Conservation (phyloP, 1,140 invertebrate species). For the Phortica variegata region DNA sequence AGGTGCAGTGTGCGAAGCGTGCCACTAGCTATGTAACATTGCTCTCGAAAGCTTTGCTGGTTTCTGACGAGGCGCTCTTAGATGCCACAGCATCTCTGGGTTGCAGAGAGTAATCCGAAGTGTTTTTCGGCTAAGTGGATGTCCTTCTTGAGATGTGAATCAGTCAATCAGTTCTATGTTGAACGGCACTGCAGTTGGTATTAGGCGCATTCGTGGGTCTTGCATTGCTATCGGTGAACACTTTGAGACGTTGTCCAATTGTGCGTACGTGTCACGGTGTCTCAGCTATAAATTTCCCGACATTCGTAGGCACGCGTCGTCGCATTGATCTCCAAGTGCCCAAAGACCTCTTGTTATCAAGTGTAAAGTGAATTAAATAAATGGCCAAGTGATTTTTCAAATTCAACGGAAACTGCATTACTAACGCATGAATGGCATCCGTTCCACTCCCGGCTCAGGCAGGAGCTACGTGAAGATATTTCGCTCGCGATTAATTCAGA, state of each 20-base stretch:
- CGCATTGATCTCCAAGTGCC: no score
- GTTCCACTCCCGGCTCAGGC: neutral
- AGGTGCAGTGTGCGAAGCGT: conserved; percentile 9
- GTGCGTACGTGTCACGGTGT: no score
- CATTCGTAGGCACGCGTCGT: no score
- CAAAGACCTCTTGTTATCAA: neutral
- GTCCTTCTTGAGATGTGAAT: conserved; percentile 1
- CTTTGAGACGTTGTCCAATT: neutral
- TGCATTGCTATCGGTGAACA: conserved; percentile 13
- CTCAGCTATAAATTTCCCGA: no score
- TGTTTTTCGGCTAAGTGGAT: neutral
- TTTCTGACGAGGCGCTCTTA: conserved; percentile 17
- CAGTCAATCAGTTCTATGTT: conserved; percentile 6
- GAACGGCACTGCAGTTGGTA: neutral
- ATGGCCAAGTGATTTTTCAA: neutral
- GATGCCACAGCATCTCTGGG: conserved; percentile 11
- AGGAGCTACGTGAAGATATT: neutral
- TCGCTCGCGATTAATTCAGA: conserved; percentile 10
- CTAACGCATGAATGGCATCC: neutral
- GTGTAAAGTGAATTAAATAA: neutral
- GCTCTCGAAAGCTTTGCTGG: conserved; percentile 9
- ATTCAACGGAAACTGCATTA: neutral
- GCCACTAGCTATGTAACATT: conserved; percentile 3
- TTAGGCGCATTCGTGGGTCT: conserved; percentile 24
- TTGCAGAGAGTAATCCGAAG: neutral